phyloP scores from a whole-genome alignment of 2,888 invertebrate species.

The Ypsolopha scabrella region DNA sequence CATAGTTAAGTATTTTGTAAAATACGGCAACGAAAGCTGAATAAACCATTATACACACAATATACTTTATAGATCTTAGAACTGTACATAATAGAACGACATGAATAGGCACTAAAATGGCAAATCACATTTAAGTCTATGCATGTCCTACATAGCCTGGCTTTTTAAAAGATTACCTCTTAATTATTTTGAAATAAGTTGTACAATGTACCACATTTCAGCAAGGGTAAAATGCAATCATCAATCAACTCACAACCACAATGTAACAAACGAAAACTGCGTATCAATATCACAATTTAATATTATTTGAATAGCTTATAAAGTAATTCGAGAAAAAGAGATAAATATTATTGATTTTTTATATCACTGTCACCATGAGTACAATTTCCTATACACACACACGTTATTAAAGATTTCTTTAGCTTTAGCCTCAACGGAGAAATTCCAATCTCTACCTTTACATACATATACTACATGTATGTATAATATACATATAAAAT shows the following conservation, averaged over 20 bases:
- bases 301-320: background rate
- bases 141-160: background rate
- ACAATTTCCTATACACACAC: too few species aligned
- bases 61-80: background rate
- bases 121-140: conserved; percentile 42
- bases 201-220: too few species aligned
- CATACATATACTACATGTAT: too few species aligned
- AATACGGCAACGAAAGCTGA: background rate
- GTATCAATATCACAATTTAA: background rate
- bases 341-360: too few species aligned
- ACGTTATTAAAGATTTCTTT: too few species aligned
- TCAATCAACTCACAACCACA: conserved; percentile 54
- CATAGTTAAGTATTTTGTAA: too few species aligned
- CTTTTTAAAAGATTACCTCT: conserved; percentile 7
- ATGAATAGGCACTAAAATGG: conserved; percentile 63
- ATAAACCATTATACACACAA: background rate
- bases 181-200: conserved; percentile 24
- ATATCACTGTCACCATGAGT: background rate
- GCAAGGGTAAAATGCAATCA: too few species aligned
- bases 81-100: conserved; percentile 22
- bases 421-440: too few species aligned
- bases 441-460: too few species aligned
- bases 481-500: too few species aligned
- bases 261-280: conserved; percentile 32
- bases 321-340: background rate